phyloP scores from a whole-genome alignment of 1,140 invertebrate genomes.

The Melipona quadrifasciata region DNA sequence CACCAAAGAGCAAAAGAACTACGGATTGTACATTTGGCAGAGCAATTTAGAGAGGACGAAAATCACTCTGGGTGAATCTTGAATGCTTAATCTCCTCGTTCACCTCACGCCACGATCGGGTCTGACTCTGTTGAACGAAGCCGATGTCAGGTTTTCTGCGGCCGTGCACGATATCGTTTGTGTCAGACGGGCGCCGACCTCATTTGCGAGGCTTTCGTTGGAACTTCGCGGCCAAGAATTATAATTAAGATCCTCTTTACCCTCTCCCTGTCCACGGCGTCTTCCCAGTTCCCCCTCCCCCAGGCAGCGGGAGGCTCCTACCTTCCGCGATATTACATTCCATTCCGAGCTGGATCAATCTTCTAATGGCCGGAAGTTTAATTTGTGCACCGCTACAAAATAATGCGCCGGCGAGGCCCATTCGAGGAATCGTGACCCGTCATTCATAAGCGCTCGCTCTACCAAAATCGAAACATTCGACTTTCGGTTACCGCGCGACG shows the following conservation, averaged over 20 bases:
- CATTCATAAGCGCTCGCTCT: slow-evolving; percentile 56
- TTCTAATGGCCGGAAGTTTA: slow-evolving; percentile 77
- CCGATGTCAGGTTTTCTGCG: slow-evolving; percentile 55
- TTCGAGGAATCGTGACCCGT: slow-evolving; percentile 58
- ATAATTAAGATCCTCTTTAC: slow-evolving; percentile 78
- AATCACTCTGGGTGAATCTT: neutral
- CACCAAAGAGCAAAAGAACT: no score
- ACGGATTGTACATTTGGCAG: no score
- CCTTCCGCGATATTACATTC: slow-evolving; percentile 79
- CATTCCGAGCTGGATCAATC: slow-evolving; percentile 77
- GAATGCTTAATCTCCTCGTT: neutral
- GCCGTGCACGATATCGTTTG: slow-evolving; percentile 69
- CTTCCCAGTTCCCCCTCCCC: slow-evolving; percentile 57
- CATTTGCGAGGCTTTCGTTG: slow-evolving; percentile 77
- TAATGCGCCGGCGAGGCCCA: slow-evolving; percentile 63
- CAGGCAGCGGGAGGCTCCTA: slow-evolving; percentile 31
- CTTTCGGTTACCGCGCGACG: no score
- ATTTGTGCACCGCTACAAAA: slow-evolving; percentile 75
- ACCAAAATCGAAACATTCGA: neutral
- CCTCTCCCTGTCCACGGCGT: slow-evolving; percentile 5
- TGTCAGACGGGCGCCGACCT: slow-evolving; percentile 78
- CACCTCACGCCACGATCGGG: neutral
- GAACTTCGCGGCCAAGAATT: slow-evolving; percentile 79
- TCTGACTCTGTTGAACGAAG: neutral
- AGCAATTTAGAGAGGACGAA: no score